Evolutionary conservation across 2,113 vertebrate genomes (phyloP).

Genomic region (Takifugu flavidus): DNA sequence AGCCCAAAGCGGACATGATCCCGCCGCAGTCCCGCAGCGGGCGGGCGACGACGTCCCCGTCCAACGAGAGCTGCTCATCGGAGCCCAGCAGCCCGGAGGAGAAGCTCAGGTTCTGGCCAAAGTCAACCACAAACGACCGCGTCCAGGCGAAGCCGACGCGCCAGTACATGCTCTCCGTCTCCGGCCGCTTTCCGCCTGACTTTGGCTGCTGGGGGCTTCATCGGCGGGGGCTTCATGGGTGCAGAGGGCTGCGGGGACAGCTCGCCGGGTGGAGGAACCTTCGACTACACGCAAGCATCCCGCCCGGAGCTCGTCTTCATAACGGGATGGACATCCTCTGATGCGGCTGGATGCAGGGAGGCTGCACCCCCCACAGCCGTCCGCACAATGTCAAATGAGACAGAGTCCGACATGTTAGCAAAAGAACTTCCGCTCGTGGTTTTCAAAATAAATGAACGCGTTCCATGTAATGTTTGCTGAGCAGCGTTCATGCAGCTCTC

Average conservation of each 20-base stretch:
- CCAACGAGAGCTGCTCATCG: constrained; percentile 86
- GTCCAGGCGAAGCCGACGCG: constrained; percentile 88
- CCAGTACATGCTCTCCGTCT: constrained; percentile 88
- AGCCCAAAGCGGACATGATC: constrained; percentile 91
- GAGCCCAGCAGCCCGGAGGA: constrained; percentile 82
- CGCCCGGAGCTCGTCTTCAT: constrained; percentile 59
- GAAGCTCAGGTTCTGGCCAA: constrained; percentile 89
- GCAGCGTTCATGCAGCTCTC: no score
- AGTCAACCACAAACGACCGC: constrained; percentile 88
- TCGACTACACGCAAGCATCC: constrained; percentile 47
- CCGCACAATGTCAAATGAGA: not conserved
- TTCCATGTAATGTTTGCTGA: no score
- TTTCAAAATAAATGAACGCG: constrained; percentile 38
- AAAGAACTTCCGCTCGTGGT: not conserved
- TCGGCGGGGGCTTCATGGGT: constrained; percentile 67
- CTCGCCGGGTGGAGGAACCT: constrained; percentile 18
- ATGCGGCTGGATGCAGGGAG: constrained; percentile 38
- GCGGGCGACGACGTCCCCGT: constrained; percentile 91
- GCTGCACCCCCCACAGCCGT: not conserved
- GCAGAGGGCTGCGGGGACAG: constrained; percentile 31
- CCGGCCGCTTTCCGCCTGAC: constrained; percentile 72
- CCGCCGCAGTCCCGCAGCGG: constrained; percentile 89
- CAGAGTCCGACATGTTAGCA: fast-evolving
- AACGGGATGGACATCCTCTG: constrained; percentile 65
- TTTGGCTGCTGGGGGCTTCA: constrained; percentile 66